Base-by-base conservation (phyloP, 53 echinoderm and acorn worm species). In the Astropecten irregularis region DNA sequence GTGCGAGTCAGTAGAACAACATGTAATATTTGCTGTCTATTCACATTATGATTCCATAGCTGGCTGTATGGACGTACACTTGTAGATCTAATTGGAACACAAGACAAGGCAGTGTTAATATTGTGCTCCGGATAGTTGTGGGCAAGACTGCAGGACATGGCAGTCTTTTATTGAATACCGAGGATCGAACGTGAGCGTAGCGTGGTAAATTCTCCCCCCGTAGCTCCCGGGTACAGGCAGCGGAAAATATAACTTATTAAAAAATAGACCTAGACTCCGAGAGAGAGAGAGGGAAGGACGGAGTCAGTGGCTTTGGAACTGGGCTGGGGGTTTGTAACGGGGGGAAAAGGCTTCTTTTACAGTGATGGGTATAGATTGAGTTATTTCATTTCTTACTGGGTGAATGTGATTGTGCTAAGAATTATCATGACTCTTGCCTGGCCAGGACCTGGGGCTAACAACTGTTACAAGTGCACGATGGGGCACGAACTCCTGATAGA, bases 11-110 rank as follows among this genome's bases (percentile, higher is more conserved):
- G 46, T 31, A 48, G 79, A 42, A 79, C 79, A 79, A 79, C 79
- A 79, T 79, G 79, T 79, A 79, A 79, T 79, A 79, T 79, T 79
- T 79, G 49, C 79, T 79, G 79, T 79, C 79, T 46, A 32, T 61
- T 79, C 79, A 23, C 39, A 62, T 79, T 61, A 79, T 62, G 61
- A 62, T 79, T 79, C 16, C 44, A 61, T 46, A 62, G 79, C 61
- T 31, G 44, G 46, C 44, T 60, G 20, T 44, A 6, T 11, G 23
- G 62, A 2, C 60, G 13, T 61, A 79, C 79, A 79, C 79, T 79
- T 79, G 79, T 79, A 79, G 60, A 32, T 60, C 60, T 79, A 79
- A 79, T 79, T 79, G 79, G 79, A 79, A 79, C 79, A 62, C 60
- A 47, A 50, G 62, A 60, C 61, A 9, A 39, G 61, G 79, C 62